Evolutionary conservation across 2,888 invertebrate genomes (phyloP).

Genomic region (Branchipolynoe longqiensis): DNA sequence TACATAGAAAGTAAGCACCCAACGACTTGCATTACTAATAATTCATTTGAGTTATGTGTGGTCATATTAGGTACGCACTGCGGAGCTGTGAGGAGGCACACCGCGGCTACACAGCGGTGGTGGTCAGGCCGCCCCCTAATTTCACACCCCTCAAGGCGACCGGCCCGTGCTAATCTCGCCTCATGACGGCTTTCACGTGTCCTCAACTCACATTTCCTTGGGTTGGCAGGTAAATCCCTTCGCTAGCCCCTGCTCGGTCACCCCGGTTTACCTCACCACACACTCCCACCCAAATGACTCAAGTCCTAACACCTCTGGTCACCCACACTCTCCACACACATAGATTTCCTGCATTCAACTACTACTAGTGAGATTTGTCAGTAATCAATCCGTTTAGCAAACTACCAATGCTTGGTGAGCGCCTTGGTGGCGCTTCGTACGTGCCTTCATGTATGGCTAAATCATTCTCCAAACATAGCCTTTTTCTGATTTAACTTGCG

Average conservation of each 20-base stretch:
- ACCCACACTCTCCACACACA: background rate
- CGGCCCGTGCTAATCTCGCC: background rate
- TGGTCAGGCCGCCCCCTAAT: too few relatives aligned
- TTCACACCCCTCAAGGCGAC: too few relatives aligned
- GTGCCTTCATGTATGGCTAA: background rate
- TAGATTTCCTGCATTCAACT: background rate
- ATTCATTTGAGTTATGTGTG: too few relatives aligned
- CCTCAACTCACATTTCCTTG: conserved; percentile 18
- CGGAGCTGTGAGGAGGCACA: too few relatives aligned
- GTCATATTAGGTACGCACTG: too few relatives aligned
- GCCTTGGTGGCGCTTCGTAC: too few relatives aligned
- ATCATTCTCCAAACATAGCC: background rate
- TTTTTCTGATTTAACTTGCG: background rate
- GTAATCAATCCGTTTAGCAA: background rate
- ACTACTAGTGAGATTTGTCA: background rate
- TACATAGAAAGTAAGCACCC: too few relatives aligned
- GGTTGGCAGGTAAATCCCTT: conserved; percentile 29
- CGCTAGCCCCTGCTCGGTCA: background rate
- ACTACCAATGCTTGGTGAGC: background rate
- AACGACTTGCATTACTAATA: too few relatives aligned
- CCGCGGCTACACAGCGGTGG: too few relatives aligned
- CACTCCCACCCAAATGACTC: background rate
- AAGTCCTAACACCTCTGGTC: background rate
- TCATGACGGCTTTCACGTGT: conserved; percentile 8
- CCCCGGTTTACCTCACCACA: background rate